These are phyloP conservation scores for Anoplopoma fimbria DNA, from an alignment of 2,113 vertebrate genomes.

Conservation along the genomic window DNA sequence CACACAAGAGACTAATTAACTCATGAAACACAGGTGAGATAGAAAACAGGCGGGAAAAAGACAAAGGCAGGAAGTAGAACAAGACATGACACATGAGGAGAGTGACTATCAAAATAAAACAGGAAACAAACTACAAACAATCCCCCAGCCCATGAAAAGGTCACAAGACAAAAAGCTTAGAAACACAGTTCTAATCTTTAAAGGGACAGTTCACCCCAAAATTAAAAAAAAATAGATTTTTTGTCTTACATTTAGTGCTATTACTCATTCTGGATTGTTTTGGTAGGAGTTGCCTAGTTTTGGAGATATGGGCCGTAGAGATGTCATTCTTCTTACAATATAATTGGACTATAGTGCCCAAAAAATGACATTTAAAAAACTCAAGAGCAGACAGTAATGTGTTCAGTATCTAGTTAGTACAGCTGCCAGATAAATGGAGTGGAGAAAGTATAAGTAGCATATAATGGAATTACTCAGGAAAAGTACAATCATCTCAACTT, in stretches of 20 bases:
- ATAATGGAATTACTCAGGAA: background rate
- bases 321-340: background rate
- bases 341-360: background rate
- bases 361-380: no score
- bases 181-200: background rate
- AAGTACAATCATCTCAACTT: background rate
- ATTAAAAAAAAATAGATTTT: background rate
- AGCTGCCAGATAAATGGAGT: background rate
- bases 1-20: background rate
- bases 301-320: background rate
- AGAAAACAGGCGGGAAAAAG: background rate
- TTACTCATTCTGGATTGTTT: background rate
- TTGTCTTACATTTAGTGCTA: background rate
- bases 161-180: background rate
- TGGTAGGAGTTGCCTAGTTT: background rate
- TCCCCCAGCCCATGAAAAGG: background rate
- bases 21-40: background rate
- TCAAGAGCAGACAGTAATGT: background rate
- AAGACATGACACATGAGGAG: background rate
- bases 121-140: background rate
- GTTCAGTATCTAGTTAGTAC: background rate
- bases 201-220: background rate
- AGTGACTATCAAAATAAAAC: background rate
- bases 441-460: background rate
- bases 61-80: slow-evolving; percentile 7